Evolutionary conservation across 2,888 invertebrate species (phyloP).

Genomic region (Diarsia mendica): DNA sequence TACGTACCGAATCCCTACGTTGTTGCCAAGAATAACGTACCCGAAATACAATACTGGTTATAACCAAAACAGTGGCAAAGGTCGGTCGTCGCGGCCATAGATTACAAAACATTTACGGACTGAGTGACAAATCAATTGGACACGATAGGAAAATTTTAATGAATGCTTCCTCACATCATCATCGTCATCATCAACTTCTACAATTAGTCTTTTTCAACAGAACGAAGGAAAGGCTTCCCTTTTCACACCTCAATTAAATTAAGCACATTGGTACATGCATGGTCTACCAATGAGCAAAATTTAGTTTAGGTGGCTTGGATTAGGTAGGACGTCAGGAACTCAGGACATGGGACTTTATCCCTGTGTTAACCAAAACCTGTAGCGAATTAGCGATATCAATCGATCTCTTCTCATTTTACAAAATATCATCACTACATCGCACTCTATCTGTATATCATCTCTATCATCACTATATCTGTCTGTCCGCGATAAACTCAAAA

Average conservation of each 20-base stretch:
- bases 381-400: neutral
- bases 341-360: neutral
- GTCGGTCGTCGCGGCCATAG: conserved; percentile 54
- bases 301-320: neutral
- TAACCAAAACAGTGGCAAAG: conserved; percentile 66
- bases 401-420: neutral
- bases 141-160: conserved; percentile 18
- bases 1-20: conserved; percentile 45
- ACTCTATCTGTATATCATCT: no score
- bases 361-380: neutral
- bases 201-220: neutral
- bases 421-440: no score
- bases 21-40: conserved; percentile 66
- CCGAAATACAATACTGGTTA: conserved; percentile 63
- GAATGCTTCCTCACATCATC: neutral
- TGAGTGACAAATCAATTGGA: conserved; percentile 17
- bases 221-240: neutral
- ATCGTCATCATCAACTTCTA: neutral
- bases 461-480: no score
- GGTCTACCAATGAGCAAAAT: no score
- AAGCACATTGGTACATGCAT: neutral
- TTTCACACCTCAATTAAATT: neutral
- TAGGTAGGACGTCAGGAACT: no score
- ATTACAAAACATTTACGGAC: conserved; percentile 56
- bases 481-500: no score